Percentiles rank a stretch among this genome's conserved stretches.
These are phyloP conservation scores for Axis porcinus DNA, from an alignment of 2,113 vertebrate species.

Conservation along the genomic window DNA sequence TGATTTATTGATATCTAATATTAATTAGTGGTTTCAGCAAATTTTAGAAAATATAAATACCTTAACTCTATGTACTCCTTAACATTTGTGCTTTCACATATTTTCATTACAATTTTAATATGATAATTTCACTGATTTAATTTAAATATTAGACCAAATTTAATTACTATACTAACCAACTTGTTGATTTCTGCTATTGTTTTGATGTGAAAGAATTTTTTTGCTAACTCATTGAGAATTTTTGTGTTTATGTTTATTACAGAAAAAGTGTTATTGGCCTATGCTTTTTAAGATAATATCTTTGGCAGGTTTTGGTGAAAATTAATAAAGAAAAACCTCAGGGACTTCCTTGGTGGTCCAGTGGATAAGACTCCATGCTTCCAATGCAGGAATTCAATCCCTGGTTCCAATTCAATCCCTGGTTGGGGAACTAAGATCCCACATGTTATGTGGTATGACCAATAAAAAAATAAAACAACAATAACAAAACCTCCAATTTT, in stretches of 20 bases:
- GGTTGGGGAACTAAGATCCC: background rate
- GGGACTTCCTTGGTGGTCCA: background rate
- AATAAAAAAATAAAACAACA: background rate
- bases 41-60: background rate
- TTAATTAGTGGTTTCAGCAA: background rate
- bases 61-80: background rate
- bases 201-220: background rate
- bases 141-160: background rate
- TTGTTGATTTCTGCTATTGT: background rate
- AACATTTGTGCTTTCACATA: background rate
- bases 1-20: background rate
- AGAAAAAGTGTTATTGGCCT: background rate
- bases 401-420: background rate
- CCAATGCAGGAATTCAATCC: background rate
- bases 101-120: background rate
- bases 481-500: background rate
- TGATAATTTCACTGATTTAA: background rate
- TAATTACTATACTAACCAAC: background rate
- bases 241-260: background rate
- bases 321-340: background rate
- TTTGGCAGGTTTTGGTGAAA: background rate
- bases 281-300: background rate
- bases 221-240: background rate
- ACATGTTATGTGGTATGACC: background rate
- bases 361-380: background rate